A percentile compares a stretch with the other conserved stretches of the same genome.
These are phyloP conservation scores for Rhinella marina DNA, from an alignment of 2,797 vertebrate genomes.

Conservation along the genomic window DNA sequence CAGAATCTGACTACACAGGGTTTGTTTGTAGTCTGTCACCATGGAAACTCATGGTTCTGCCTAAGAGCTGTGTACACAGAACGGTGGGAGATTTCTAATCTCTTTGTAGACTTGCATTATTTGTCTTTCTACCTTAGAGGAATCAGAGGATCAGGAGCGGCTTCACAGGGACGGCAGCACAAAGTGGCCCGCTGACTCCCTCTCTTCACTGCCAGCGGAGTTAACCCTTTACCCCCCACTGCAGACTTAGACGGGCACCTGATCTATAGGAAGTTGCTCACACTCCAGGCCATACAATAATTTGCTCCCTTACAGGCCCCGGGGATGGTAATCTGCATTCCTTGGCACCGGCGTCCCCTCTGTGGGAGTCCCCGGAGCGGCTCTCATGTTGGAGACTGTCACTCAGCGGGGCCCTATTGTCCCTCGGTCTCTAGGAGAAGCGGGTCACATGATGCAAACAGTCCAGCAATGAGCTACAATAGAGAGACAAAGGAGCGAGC, in stretches of 20 bases:
- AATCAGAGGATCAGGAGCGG: too few species aligned
- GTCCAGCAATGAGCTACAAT: conserved; percentile 63
- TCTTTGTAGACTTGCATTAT: too few species aligned
- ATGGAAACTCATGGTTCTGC: neutral
- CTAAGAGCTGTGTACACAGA: neutral
- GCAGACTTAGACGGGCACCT: neutral
- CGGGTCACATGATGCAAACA: conserved; percentile 67
- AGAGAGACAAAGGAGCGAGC: neutral
- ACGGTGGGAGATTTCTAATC: neutral
- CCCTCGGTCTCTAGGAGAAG: conserved; percentile 50
- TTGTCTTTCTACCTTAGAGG: too few species aligned
- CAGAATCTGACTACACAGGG: neutral
- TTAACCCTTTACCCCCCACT: neutral
- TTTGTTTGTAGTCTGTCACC: conserved; percentile 10
- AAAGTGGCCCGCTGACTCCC: neutral
- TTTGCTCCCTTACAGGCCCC: neutral
- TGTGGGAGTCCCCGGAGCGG: conserved; percentile 36
- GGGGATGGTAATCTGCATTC: neutral
- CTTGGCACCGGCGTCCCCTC: conserved; percentile 33
- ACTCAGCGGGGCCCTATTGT: conserved; percentile 47
- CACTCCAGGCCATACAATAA: neutral
- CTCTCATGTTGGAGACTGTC: conserved; percentile 16
- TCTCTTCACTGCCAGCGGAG: neutral
- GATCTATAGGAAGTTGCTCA: too few species aligned
- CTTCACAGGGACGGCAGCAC: neutral